These are phyloP conservation scores for Ctenoplectra terminalis DNA, from an alignment of 1,140 invertebrate species.

Conservation along the genomic window DNA sequence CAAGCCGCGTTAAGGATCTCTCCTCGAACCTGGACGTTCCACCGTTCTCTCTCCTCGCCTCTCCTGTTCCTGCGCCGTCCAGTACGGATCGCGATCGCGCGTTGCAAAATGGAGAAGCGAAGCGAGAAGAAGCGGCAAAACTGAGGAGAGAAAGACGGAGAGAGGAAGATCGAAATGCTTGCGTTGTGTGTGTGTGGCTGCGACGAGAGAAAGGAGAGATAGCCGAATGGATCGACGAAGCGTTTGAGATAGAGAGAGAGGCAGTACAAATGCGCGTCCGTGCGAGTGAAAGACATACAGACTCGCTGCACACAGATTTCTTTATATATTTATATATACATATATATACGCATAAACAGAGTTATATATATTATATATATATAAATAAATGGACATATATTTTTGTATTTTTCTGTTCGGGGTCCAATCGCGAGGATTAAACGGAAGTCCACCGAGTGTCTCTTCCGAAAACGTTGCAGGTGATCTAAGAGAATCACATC, in stretches of 20 bases:
- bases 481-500: neutral
- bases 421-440: neutral
- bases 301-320: neutral
- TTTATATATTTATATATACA: slow-evolving; percentile 10
- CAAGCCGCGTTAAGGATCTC: slow-evolving; percentile 20
- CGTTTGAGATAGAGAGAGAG: neutral
- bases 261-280: neutral
- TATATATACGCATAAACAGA: neutral
- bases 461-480: neutral
- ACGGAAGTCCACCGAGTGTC: neutral
- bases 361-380: slow-evolving; percentile 28
- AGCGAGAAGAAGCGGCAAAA: slow-evolving; percentile 40
- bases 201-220: slow-evolving; percentile 16
- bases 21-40: neutral
- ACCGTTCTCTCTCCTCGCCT: neutral
- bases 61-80: neutral
- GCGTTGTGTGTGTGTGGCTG: too few species aligned
- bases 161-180: slow-evolving; percentile 36
- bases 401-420: slow-evolving; percentile 49
- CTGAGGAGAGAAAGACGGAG: slow-evolving; percentile 43
- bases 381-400: slow-evolving; percentile 57
- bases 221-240: neutral
- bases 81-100: slow-evolving; percentile 34
- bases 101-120: slow-evolving; percentile 32
- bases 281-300: neutral